Evolutionary conservation across 2,113 vertebrate genomes (phyloP).

Genomic region (Cavia aperea): DNA sequence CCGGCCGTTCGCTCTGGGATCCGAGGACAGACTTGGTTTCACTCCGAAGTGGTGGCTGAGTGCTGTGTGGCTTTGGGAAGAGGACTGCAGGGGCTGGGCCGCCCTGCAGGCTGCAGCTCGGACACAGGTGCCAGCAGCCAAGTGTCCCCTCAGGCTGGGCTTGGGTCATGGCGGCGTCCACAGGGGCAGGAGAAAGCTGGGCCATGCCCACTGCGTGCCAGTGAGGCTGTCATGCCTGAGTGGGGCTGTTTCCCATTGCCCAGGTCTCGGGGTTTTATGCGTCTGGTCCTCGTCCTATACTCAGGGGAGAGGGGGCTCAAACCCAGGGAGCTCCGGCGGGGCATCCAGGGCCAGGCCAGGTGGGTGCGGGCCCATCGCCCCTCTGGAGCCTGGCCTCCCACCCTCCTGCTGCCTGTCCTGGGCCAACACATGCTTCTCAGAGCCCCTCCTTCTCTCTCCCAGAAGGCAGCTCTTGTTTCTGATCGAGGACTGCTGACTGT

Average conservation of each 20-base stretch:
- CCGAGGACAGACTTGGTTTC: slow-evolving; percentile 21
- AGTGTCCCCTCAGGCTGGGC: background rate
- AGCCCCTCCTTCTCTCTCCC: background rate
- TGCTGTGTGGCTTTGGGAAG: background rate
- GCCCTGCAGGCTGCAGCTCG: background rate
- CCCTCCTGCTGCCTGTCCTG: background rate
- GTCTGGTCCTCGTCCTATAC: too few species aligned
- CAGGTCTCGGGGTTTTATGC: background rate
- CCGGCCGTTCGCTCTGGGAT: slow-evolving; percentile 6
- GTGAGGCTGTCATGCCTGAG: fast-evolving
- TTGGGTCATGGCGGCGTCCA: background rate
- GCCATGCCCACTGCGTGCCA: fast-evolving
- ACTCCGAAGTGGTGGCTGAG: slow-evolving; percentile 23
- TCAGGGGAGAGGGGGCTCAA: fast-evolving
- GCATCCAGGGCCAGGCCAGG: fast-evolving
- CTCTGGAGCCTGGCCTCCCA: background rate
- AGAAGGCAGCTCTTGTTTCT: background rate
- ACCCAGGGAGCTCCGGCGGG: background rate
- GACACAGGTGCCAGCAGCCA: background rate
- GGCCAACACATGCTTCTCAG: background rate
- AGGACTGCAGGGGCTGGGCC: background rate
- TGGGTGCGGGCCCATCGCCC: fast-evolving
- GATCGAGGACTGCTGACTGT: too few species aligned
- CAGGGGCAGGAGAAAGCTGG: background rate
- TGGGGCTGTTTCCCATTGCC: fast-evolving